Percentiles rank a stretch among this genome's conserved stretches.
Evolutionary conservation across 2,113 vertebrate species (phyloP).

Genomic region (Menidia beryllina): DNA sequence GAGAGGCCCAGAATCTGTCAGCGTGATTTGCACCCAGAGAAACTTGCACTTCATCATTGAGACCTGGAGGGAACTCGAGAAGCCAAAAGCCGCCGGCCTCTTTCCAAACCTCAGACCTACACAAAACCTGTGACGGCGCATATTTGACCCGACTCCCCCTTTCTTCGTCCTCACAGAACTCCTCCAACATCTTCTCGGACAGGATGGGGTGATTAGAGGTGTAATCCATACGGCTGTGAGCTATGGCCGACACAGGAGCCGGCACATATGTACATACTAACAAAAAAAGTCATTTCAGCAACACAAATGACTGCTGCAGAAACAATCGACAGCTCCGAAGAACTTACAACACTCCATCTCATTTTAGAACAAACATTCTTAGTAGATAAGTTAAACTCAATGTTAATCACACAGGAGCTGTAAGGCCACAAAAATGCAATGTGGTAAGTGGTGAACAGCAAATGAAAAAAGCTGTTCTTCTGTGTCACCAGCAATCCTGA

Average conservation of each 20-base stretch:
- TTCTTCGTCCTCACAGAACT: conserved; percentile 2
- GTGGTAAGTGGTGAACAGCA: conserved; percentile 19
- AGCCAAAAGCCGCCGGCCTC: conserved; percentile 54
- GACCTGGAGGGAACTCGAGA: conserved; percentile 75
- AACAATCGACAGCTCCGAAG: conserved; percentile 16
- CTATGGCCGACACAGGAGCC: conserved; percentile 59
- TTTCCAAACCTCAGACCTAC: conserved; percentile 65
- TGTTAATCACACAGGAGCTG: conserved; percentile 5
- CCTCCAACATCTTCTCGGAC: conserved; percentile 36
- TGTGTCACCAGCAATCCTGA: conserved; percentile 5
- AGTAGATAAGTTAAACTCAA: conserved; percentile 22
- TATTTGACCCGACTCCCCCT: conserved; percentile 45
- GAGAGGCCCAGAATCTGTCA: conserved; percentile 86
- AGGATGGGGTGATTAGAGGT: conserved; percentile 34
- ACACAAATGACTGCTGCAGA: conserved; percentile 31
- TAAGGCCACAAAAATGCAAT: not conserved
- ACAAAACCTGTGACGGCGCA: conserved; percentile 47
- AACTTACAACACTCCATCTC: conserved; percentile 26
- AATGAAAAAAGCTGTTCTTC: conserved; percentile 27
- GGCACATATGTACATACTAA: conserved; percentile 1
- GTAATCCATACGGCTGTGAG: conserved; percentile 52
- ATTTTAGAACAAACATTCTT: conserved; percentile 38
- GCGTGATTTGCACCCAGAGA: conserved; percentile 84
- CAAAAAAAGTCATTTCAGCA: conserved; percentile 38
- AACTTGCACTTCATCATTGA: conserved; percentile 78